Base-by-base conservation (phyloP, 2,113 vertebrate species). In the Pedionomus torquatus region DNA sequence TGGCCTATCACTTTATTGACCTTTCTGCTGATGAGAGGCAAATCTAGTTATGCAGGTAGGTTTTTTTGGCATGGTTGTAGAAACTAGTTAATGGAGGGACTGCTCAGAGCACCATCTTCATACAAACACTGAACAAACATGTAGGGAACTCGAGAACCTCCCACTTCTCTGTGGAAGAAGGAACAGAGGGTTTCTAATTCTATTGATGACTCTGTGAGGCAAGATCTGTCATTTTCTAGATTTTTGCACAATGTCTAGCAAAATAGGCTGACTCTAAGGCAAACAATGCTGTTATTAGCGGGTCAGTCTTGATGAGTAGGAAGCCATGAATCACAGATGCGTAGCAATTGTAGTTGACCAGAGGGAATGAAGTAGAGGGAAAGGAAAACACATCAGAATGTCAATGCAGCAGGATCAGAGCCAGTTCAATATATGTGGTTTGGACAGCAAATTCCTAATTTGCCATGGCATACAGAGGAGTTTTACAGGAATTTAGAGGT, bases 321-420 rank as follows among this genome's bases (percentile, higher is more conserved):
- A 82, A 90, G 75, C 55, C 12, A 1, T 94, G 94, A 95, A 88
- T 94, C 94, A 82, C 9, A 41, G 86, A 48, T 48, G 35, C 8
- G 30, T 28, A 88, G 70, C 55, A 19, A 65, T n/a, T 20, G 70
- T 8, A 64, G 54, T 3, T 82, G 91, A 75, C 75, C 57, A 57
- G 41, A 26, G 65, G 83, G 83, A 52, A 24, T 37, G 63, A 41
- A 55, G 49, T 1, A 51, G 85, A 72, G 49, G 72, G 89, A 82
- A 94, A 94, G 86, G 94, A 95, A 95, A 96, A 92, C 89, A 85
- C 49, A 95, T 65, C 69, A 85, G 83, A 28, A 85, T 55, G 35
- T 90, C 84, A 55, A 4, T 61, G 83, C 85, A 49, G 79, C 64
- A 51, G 94, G 84, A 90, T 23, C 61, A 6, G 77, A 66, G 77